These are phyloP conservation scores for Eristalis intricaria DNA, from an alignment of 2,888 invertebrate genomes.

Conservation along the genomic window DNA sequence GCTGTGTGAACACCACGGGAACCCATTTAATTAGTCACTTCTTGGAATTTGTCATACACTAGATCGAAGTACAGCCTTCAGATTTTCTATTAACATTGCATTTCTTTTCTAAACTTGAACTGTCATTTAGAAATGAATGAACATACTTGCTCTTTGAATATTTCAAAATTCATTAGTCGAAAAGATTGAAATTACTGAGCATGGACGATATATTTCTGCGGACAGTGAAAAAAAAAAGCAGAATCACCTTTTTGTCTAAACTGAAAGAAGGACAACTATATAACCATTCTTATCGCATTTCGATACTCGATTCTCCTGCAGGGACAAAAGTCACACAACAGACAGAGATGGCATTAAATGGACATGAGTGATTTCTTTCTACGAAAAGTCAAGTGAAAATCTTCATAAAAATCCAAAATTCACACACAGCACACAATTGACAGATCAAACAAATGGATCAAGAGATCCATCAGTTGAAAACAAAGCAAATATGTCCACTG, in stretches of 20 bases:
- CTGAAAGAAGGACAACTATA: slow-evolving; percentile 45
- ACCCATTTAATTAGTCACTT: not conserved
- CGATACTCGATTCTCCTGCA: slow-evolving; percentile 50
- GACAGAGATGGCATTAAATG: slow-evolving; percentile 16
- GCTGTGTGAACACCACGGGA: not conserved
- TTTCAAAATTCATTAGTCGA: not conserved
- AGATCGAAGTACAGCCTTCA: not conserved
- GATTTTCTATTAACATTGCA: not conserved
- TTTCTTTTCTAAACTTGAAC: not conserved
- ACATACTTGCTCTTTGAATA: not conserved
- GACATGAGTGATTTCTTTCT: not conserved
- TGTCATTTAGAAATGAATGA: not conserved
- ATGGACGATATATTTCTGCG: not conserved
- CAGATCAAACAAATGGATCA: not conserved
- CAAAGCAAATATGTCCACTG: not conserved
- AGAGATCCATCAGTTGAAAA: not conserved
- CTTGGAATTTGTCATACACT: not conserved
- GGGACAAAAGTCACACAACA: slow-evolving; percentile 17
- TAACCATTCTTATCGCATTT: slow-evolving; percentile 25
- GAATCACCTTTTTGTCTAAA: slow-evolving; percentile 24
- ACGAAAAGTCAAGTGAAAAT: not conserved
- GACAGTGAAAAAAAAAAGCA: slow-evolving; percentile 24
- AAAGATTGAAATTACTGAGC: slow-evolving; percentile 6
- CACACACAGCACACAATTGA: not conserved
- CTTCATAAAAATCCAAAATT: not conserved